Base-by-base conservation (phyloP, 2,113 vertebrate genomes). In the Petrocephalus zakoni region DNA sequence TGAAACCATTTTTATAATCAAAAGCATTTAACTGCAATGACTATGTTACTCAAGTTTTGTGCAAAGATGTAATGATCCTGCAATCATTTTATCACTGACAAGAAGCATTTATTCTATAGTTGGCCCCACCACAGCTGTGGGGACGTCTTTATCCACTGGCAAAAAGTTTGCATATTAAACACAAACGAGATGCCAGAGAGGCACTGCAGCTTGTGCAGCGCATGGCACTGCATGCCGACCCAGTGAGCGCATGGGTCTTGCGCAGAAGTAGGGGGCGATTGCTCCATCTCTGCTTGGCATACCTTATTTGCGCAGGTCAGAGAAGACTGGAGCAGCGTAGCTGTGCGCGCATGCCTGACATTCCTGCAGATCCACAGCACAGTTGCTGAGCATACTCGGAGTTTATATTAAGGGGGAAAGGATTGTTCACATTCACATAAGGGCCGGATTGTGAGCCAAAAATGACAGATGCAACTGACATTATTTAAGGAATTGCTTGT, bases 401-500 rank as follows among this genome's bases (percentile, higher is more conserved):
- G 94, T 95, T 97, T 97, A 93, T 96, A 96, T 86, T 49, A 13
- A 78, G 72, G 89, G 92, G 91, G 92, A 87, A 84, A 91, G 94
- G 92, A 95, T 94, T 92, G 94, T 93, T 96, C 91, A 90, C 96
- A 96, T 97, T 97, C 95, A 93, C 94, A 90, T 91, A 93, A 94
- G 94, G 93, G 90, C 93, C 95, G 92, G 92, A 92, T 93, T 94
- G 90, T 92, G 94, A 81, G 96, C 97, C 97, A 98, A 95, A 95
- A 96, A 95, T 93, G 96, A 96, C 97, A 98, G 96, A 97, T 98
- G 96, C 94, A 96, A 94, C 95, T 94, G 95, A 96, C 95, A 96
- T 94, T 91, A 93, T 95, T 95, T 92, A 94, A 92, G 94, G 94
- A 96, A 94, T 94, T 93, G 92, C 92, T 92, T 90, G 84, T 94